Conservation (phyloP, 2,797 vertebrate genomes). For the Coregonus sp. region DNA sequence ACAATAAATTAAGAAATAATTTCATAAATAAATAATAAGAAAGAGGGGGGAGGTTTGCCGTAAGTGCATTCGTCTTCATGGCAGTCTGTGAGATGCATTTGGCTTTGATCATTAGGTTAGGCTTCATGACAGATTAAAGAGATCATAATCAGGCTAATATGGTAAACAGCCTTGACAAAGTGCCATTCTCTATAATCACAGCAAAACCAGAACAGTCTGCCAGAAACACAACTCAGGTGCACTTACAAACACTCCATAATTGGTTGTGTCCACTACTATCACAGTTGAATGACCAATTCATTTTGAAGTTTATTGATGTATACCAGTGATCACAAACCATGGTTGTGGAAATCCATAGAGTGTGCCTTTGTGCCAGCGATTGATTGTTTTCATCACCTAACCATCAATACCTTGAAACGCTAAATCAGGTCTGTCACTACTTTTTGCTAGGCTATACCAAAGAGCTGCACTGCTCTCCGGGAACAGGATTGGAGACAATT, state of each 20-base stretch:
- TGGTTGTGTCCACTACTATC: not conserved
- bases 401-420: not conserved
- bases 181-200: constrained; percentile 43
- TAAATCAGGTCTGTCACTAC: not conserved
- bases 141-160: constrained; percentile 58
- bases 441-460: not conserved
- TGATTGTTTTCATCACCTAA: not conserved
- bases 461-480: not conserved
- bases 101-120: constrained; percentile 11
- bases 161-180: constrained; percentile 60
- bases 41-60: constrained; percentile 42
- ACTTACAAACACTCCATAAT: not conserved
- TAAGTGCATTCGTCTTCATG: constrained; percentile 64
- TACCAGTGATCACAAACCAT: constrained; percentile 1
- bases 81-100: constrained; percentile 16
- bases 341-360: not conserved
- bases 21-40: not conserved
- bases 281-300: not conserved
- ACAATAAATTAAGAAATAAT: no score
- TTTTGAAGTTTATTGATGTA: not conserved
- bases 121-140: constrained; percentile 52
- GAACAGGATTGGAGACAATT: not conserved
- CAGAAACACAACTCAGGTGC: constrained; percentile 2
- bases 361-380: not conserved
- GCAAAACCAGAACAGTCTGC: constrained; percentile 12